phyloP scores from a whole-genome alignment of 2,797 vertebrate genomes.

The Macrochelys suwanniensis region DNA sequence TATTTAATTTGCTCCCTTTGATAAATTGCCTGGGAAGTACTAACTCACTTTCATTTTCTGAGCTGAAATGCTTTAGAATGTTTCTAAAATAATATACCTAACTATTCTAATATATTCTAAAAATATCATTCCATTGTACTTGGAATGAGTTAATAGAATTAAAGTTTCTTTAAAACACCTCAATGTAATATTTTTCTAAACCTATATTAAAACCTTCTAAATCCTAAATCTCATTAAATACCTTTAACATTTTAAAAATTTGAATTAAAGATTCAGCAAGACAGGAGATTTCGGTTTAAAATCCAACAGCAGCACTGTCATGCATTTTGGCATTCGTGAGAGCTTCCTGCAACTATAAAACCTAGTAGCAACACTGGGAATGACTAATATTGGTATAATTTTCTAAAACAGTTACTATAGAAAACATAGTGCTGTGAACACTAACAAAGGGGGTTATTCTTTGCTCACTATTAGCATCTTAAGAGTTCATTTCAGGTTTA shows the following conservation, averaged over 20 bases:
- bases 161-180: not conserved
- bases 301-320: not conserved
- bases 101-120: not conserved
- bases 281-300: constrained; percentile 1
- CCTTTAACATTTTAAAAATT: not conserved
- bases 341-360: not conserved
- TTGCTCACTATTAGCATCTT: not conserved
- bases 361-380: not conserved
- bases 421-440: not conserved
- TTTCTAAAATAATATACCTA: not conserved
- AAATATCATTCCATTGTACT: not conserved
- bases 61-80: not conserved
- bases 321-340: not conserved
- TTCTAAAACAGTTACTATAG: not conserved
- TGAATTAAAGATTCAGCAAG: not conserved
- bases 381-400: not conserved
- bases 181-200: not conserved
- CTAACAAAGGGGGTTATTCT: not conserved
- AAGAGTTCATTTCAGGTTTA: not conserved
- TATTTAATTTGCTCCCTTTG: not conserved
- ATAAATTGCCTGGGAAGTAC: not conserved
- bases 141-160: not conserved
- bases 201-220: not conserved
- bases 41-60: not conserved
- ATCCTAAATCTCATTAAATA: not conserved